Base-by-base conservation (phyloP, 2,797 vertebrate species). In the Notolabrus celidotus region DNA sequence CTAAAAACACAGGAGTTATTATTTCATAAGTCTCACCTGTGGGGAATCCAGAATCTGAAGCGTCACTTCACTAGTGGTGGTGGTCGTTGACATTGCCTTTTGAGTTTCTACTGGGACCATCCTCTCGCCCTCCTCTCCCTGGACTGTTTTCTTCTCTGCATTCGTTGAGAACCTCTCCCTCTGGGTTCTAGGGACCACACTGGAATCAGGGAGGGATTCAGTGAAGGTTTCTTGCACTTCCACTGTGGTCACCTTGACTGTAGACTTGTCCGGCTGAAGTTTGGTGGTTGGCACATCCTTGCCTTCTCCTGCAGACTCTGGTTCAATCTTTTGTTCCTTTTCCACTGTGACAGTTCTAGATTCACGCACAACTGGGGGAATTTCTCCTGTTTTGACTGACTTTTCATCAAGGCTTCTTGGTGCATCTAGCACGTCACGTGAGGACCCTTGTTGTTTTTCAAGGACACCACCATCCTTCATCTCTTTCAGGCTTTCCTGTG, bases 11-110 rank as follows among this genome's bases (percentile, higher is more conserved):
- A 12, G 34, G 33, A 12, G 10, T 36, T 10, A 31, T 6, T 6
- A n/a, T 0, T 9, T 9, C 10, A 2, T 3, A 23, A 41, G 52
- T 75, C 86, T 77, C 84, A 94, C 92, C 92, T 89, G 79, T 33
- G 65, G n/a, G 4, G 16, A 60, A 69, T 11, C 53, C 29, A 22
- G 2, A 14, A 12, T 57, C 43, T 83, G 74, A 23, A 22, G 41
- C 29, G 19, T 69, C 23, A 36, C 19, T 67, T 10, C 59, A 17
- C 23, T 52, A 15, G 62, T 33, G 34, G 46, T 36, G 34, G 11
- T 36, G 34, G 34, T 36, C 5, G 49, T 31, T 7, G 57, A 56
- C 9, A 22, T 51, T 14, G 65, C 45, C 56, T 79, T 39, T 53
- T 39, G 31, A 0, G 2, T 20, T 41, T 75, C 79, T 50, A 25